phyloP scores from a whole-genome alignment of 2,888 invertebrate genomes.

The Thymelicus acteon region DNA sequence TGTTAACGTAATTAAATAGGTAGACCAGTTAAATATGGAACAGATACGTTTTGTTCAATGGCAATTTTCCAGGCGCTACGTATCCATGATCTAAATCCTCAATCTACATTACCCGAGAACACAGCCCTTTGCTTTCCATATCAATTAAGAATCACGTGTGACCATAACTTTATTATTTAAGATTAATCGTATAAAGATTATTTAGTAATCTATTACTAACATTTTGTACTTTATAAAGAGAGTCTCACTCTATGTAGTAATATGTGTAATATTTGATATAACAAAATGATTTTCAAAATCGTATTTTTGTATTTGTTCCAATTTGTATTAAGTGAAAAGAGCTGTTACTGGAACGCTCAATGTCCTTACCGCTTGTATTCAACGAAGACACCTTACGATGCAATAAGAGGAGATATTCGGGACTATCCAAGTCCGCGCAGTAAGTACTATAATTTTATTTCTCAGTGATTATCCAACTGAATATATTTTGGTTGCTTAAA shows the following conservation, averaged over 20 bases:
- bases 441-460: constrained; percentile 55
- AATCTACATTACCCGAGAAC: too few species aligned
- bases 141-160: too few species aligned
- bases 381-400: constrained; percentile 70
- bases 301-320: constrained; percentile 32
- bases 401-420: constrained; percentile 68
- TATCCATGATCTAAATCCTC: too few species aligned
- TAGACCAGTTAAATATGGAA: too few species aligned
- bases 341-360: constrained; percentile 65
- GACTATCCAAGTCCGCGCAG: constrained; percentile 58
- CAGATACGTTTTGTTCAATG: too few species aligned
- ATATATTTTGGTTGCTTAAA: too few species aligned
- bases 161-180: too few species aligned
- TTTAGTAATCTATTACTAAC: background rate
- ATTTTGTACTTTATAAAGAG: background rate
- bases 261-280: background rate
- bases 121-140: too few species aligned
- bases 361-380: constrained; percentile 61
- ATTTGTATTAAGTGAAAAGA: constrained; percentile 45
- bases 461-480: too few species aligned
- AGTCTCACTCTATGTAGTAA: background rate
- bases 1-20: too few species aligned
- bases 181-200: too few species aligned
- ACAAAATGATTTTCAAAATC: constrained; percentile 9
- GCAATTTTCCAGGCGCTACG: too few species aligned